Conservation (phyloP, 2,888 invertebrate genomes). For the Drosophila buzzatii region DNA sequence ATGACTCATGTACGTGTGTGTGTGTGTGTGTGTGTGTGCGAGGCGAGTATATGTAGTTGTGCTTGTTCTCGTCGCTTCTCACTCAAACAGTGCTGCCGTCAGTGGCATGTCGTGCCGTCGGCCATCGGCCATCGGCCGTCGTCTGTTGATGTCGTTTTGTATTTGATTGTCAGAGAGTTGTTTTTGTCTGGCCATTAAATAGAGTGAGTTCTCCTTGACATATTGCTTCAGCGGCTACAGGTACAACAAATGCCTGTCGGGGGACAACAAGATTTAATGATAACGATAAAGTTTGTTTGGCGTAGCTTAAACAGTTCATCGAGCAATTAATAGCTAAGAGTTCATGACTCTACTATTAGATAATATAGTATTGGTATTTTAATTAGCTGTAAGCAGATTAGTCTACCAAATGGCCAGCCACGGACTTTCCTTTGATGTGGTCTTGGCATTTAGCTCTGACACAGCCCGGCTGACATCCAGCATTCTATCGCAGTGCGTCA, state of each 20-base stretch:
- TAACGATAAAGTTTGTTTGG: background rate
- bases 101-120: slow-evolving; percentile 57
- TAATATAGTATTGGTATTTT: slow-evolving; percentile 48
- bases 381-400: slow-evolving; percentile 71
- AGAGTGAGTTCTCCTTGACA: background rate
- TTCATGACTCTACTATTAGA: slow-evolving; percentile 12
- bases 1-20: slow-evolving; percentile 25
- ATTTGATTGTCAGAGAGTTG: slow-evolving; percentile 69
- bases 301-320: background rate
- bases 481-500: slow-evolving; percentile 50
- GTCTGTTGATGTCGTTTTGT: slow-evolving; percentile 43
- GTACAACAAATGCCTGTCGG: slow-evolving; percentile 52
- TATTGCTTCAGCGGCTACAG: slow-evolving; percentile 12
- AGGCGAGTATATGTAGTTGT: background rate
- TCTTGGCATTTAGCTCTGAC: slow-evolving; percentile 41
- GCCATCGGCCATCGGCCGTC: slow-evolving; percentile 34
- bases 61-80: slow-evolving; percentile 53
- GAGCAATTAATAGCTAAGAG: slow-evolving; percentile 13
- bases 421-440: slow-evolving; percentile 67
- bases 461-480: slow-evolving; percentile 49
- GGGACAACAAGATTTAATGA: slow-evolving; percentile 7
- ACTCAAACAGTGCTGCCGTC: slow-evolving; percentile 60
- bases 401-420: slow-evolving; percentile 47
- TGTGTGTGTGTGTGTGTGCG: background rate
- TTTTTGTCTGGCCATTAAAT: slow-evolving; percentile 58